A percentile compares a stretch with the other conserved stretches of the same genome.
phyloP scores from a whole-genome alignment of 2,113 vertebrate genomes.

The Ochotona curzoniae region DNA sequence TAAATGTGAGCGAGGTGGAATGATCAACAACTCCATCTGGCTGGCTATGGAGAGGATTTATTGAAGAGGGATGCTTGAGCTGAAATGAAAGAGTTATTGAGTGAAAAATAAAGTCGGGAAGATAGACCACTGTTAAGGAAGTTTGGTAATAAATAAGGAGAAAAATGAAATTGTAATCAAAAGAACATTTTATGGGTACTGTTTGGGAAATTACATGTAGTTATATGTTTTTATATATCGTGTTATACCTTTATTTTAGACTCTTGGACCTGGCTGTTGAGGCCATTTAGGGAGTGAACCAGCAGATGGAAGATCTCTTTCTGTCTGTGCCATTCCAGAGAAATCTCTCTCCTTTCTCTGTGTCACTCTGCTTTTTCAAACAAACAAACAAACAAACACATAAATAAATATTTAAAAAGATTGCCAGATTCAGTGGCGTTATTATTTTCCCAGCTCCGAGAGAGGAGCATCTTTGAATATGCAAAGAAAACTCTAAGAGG shows the following conservation, averaged over 20 bases:
- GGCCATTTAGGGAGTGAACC: too few relatives aligned
- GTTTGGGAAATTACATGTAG: constrained; percentile 42
- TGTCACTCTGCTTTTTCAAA: too few relatives aligned
- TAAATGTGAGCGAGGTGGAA: neutral
- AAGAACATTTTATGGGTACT: constrained; percentile 40
- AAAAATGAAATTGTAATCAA: constrained; percentile 3
- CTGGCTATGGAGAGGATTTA: neutral
- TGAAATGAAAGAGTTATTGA: neutral
- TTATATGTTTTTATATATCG: neutral
- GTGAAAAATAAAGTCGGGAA: constrained; percentile 9
- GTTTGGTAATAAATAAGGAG: constrained; percentile 31
- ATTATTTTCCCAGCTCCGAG: neutral
- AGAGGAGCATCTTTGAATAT: constrained; percentile 27
- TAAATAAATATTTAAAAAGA: neutral
- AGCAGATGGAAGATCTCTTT: too few relatives aligned
- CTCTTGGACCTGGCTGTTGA: neutral
- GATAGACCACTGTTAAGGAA: neutral
- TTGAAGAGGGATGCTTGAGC: neutral
- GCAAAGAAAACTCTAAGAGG: constrained; percentile 3
- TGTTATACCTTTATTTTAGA: neutral
- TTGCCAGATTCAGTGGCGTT: neutral
- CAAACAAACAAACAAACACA: too few relatives aligned
- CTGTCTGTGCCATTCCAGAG: too few relatives aligned
- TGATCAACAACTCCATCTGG: neutral
- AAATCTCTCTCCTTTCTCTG: too few relatives aligned